Percentiles rank a stretch among this genome's conserved stretches.
phyloP scores from a whole-genome alignment of 2,797 vertebrate species.

The Garrulus glandarius region DNA sequence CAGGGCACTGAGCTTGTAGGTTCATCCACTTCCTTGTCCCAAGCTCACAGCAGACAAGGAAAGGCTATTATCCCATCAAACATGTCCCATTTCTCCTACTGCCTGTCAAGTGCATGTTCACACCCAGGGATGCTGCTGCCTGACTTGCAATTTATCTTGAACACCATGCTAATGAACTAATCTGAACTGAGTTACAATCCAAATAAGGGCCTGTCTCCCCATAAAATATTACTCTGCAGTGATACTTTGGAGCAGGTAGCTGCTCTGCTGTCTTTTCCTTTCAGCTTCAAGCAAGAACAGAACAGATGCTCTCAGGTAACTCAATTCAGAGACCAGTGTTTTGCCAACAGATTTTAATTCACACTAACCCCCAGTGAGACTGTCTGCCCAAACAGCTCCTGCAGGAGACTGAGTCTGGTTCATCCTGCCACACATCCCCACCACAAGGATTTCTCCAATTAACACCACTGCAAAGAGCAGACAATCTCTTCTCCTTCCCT shows the following conservation, averaged over 20 bases:
- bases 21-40: background rate
- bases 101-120: background rate
- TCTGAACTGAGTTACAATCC: background rate
- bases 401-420: background rate
- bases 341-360: background rate
- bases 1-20: background rate
- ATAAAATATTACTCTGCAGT: background rate
- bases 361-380: background rate
- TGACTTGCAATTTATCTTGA: background rate
- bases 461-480: background rate
- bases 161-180: background rate
- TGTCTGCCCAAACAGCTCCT: background rate
- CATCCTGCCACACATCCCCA: accelerated
- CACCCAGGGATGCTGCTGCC: background rate
- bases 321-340: background rate
- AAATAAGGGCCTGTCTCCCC: background rate
- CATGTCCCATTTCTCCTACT: background rate
- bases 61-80: background rate
- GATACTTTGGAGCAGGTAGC: background rate
- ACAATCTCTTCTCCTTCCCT: background rate
- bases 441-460: background rate
- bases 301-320: background rate
- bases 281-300: background rate
- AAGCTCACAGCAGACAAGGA: background rate
- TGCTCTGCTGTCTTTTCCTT: background rate